Percentiles rank a stretch among this genome's conserved stretches.
phyloP scores from a whole-genome alignment of 2,888 invertebrate species.

The Tromatobia lineatoria region DNA sequence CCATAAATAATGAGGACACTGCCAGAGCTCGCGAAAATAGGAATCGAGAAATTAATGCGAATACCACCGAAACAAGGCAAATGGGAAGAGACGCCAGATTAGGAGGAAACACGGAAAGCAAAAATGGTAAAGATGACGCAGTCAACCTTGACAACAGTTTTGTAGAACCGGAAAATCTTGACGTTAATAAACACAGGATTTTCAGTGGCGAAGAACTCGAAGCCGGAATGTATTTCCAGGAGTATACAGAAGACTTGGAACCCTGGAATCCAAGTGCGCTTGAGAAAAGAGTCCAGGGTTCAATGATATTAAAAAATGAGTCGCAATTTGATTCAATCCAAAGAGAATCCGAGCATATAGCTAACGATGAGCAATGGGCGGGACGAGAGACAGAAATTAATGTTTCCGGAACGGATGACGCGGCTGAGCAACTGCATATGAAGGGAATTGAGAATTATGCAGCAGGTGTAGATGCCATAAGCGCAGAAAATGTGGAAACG shows the following conservation, averaged over 20 bases:
- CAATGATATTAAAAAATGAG: conserved; percentile 56
- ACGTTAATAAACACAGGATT: conserved; percentile 12
- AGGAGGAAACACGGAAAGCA: conserved; percentile 15
- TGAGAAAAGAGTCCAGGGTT: conserved; percentile 62
- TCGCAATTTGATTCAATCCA: conserved; percentile 8
- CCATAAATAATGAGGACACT: conserved; percentile 60
- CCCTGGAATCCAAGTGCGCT: conserved; percentile 67
- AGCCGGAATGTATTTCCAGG: conserved; percentile 51
- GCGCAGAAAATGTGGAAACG: not conserved
- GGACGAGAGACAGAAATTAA: not conserved
- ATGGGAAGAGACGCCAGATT: conserved; percentile 31
- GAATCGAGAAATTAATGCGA: conserved; percentile 7
- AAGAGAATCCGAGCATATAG: conserved; percentile 22
- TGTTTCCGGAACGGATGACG: conserved; percentile 18
- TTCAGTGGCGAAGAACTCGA: conserved; percentile 59
- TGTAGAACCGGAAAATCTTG: not conserved
- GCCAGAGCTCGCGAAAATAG: conserved; percentile 63
- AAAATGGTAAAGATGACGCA: not conserved
- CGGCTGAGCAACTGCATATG: not conserved
- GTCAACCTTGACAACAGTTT: not conserved
- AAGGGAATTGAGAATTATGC: not conserved
- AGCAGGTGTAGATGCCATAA: not conserved
- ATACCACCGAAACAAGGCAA: not conserved
- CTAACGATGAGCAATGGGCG: conserved; percentile 34
- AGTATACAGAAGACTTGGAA: conserved; percentile 64